phyloP scores from a whole-genome alignment of 2,888 invertebrate genomes.

The Lamellibrachia columna region DNA sequence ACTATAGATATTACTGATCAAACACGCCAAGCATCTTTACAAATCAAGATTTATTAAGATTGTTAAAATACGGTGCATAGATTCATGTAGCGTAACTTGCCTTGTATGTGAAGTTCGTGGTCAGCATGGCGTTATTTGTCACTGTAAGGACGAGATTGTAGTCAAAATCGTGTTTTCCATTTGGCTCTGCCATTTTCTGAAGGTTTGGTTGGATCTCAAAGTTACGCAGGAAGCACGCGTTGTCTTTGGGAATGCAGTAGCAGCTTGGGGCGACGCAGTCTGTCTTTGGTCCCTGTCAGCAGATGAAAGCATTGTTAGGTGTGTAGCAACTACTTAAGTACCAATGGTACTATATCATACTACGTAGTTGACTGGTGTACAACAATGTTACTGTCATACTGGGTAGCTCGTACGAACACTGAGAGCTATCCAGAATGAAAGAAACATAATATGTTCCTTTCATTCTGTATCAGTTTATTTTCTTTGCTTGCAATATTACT shows the following conservation, averaged over 20 bases:
- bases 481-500: no score
- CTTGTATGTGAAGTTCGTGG: background rate
- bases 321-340: background rate
- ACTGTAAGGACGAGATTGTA: background rate
- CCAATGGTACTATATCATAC: background rate
- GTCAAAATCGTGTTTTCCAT: background rate
- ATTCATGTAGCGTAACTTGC: background rate
- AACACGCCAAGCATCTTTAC: no score
- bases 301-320: background rate
- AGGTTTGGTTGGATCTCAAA: background rate
- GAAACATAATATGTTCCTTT: no score
- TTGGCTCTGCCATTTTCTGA: background rate
- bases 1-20: no score
- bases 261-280: background rate
- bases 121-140: background rate
- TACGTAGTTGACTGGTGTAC: no score
- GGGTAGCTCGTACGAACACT: no score
- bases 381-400: no score
- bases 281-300: background rate
- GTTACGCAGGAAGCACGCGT: background rate
- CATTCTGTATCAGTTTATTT: no score
- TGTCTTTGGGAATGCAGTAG: background rate
- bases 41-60: constrained; percentile 36
- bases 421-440: no score
- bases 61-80: constrained; percentile 35